Evolutionary conservation across 2,888 invertebrate species (phyloP).

Genomic region (Folsomia candida): DNA sequence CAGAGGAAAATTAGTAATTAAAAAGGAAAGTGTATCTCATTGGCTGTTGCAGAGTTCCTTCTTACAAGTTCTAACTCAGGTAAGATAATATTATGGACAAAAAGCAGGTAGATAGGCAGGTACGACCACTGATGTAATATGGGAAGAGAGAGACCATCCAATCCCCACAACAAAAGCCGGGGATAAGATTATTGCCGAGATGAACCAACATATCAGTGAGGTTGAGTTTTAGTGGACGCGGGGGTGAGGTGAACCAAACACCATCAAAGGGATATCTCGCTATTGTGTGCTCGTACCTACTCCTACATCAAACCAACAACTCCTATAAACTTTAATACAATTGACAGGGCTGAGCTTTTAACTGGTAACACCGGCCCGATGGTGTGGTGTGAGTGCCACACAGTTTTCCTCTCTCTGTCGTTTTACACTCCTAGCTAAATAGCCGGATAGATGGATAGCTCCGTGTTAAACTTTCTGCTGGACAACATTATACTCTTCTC

Average conservation of each 20-base stretch:
- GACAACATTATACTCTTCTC: background rate
- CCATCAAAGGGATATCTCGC: slow-evolving; percentile 9
- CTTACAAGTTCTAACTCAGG: slow-evolving; percentile 28
- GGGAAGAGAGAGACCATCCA: slow-evolving; percentile 12
- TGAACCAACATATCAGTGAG: background rate
- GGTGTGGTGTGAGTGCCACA: background rate
- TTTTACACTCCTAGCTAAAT: too few species aligned
- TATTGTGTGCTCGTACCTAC: background rate
- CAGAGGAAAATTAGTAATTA: slow-evolving; percentile 51
- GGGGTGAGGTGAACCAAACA: slow-evolving; percentile 24
- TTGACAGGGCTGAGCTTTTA: slow-evolving; percentile 8
- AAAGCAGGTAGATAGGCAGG: slow-evolving; percentile 25
- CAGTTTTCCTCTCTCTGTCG: background rate
- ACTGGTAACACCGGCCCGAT: slow-evolving; percentile 7
- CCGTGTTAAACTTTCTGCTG: too few species aligned
- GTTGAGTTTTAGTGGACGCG: slow-evolving; percentile 11
- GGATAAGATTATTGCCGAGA: slow-evolving; percentile 32
- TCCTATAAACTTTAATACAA: background rate
- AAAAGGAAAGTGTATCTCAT: slow-evolving; percentile 50
- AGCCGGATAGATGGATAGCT: too few species aligned
- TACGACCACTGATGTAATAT: slow-evolving; percentile 8
- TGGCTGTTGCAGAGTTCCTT: slow-evolving; percentile 34
- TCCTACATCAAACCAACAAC: too few species aligned
- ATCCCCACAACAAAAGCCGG: slow-evolving; percentile 4
- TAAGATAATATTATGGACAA: slow-evolving; percentile 21